Evolutionary conservation across 1,140 invertebrate species (phyloP), one percentile per base, ranked within the genome.

Genomic region (Sesamia nonagrioides): DNA sequence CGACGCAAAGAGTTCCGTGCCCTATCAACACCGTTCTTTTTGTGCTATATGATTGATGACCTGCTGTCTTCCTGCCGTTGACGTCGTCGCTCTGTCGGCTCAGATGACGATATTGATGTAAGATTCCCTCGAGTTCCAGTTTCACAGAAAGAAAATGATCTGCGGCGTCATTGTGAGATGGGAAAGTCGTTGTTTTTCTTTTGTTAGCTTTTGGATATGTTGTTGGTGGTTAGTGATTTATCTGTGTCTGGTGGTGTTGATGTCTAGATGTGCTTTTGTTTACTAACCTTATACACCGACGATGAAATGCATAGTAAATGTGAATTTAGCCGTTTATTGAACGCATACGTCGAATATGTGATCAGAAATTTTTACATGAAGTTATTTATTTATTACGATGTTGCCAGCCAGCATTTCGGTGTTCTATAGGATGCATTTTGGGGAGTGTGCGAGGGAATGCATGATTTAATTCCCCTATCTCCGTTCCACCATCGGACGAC

Each of bases 21-120:
- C 82, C 84, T 88, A 88, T 86, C 83, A 81, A 81, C 85, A 81
- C 79, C 66, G 58, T 81, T 80, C 82, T 86, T 84, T 88, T 88
- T 88, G 86, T 88, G 80, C 82, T 69, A 61, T 58, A 84, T 86
- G 86, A 88, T 88, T 84, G 86, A 88, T 88, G 79, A 74, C 66
- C 74, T 68, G 72, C 52, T 74, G 75, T 78, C 45, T 50, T 50
- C 45, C 45, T 50, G 45, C 45, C 45, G 45, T n/a, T 50, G 45
- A 50, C 45, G 45, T 74, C 45, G 45, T 74, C 76, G 11, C 33
- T 27, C 1, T 27, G 18, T 17, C 66, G 52, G 56, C 78, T 82
- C 77, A 48, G 73, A 81, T 83, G 79, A 83, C 82, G 79, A 40
- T 81, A 77, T 83, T 83, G 79, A 83, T 72, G 63, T 56, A 63